Conservation (phyloP, 2,113 vertebrate genomes). For the Ceyx margarethae region DNA sequence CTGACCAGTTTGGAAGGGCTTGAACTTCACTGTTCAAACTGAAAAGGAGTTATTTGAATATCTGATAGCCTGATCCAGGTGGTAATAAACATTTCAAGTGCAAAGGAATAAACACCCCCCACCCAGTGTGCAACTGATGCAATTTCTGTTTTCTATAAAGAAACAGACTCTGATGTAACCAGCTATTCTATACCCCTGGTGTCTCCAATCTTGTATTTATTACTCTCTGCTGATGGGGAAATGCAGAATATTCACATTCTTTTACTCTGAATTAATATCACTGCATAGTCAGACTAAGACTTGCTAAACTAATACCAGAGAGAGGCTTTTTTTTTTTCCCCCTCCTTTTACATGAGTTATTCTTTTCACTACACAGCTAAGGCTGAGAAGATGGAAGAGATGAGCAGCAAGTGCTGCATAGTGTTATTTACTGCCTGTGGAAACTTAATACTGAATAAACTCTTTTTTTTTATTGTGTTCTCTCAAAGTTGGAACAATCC, state of each 20-base stretch:
- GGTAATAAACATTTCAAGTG: not conserved
- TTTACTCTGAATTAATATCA: not conserved
- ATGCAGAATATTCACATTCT: not conserved
- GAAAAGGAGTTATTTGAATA: not conserved
- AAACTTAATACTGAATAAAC: not conserved
- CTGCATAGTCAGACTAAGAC: not conserved
- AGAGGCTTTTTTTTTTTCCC: not conserved
- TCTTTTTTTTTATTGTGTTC: not conserved
- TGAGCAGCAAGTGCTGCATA: not conserved
- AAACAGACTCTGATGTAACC: not conserved
- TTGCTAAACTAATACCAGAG: not conserved
- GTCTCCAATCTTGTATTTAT: not conserved
- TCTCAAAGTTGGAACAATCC: slow-evolving; percentile 82
- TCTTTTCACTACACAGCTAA: not conserved
- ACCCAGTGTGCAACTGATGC: not conserved
- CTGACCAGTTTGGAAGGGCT: not conserved
- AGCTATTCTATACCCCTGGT: not conserved
- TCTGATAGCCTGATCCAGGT: not conserved
- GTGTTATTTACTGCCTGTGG: not conserved
- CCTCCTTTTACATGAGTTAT: not conserved
- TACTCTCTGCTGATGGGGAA: not conserved
- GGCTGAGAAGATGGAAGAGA: not conserved
- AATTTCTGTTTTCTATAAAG: not conserved
- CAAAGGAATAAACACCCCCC: not conserved
- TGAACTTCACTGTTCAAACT: not conserved